phyloP scores from a whole-genome alignment of 2,113 vertebrate species.

The Myiagra hebetior region DNA sequence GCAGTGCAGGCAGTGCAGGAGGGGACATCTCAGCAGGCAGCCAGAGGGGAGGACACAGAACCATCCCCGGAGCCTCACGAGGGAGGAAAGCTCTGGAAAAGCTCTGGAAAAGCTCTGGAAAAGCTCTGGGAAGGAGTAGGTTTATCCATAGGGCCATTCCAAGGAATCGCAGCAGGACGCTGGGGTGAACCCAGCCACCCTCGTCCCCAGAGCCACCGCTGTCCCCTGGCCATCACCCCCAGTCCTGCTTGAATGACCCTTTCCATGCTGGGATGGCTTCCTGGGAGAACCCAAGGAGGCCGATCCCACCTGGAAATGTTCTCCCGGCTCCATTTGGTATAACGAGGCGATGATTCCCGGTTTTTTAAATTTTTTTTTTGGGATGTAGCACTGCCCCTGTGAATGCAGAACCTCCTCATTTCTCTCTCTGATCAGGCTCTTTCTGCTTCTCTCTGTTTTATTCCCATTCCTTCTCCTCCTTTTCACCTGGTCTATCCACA shows the following conservation, averaged over 20 bases:
- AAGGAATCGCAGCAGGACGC: not conserved
- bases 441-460: constrained; percentile 69
- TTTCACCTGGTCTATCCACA: constrained; percentile 70
- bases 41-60: not conserved
- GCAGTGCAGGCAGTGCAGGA: accelerated
- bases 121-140: not conserved
- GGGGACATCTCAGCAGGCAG: not conserved
- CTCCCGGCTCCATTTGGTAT: constrained; percentile 25
- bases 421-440: constrained; percentile 57
- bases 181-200: not conserved
- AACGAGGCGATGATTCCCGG: not conserved
- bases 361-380: not conserved
- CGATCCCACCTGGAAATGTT: not conserved
- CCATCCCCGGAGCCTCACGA: accelerated
- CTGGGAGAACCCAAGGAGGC: not conserved
- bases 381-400: not conserved
- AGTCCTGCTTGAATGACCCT: not conserved
- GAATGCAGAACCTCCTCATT: constrained; percentile 40
- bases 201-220: not conserved
- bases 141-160: accelerated
- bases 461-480: constrained; percentile 69
- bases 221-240: not conserved
- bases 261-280: not conserved
- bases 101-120: not conserved
- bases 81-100: not conserved